Conservation (phyloP, 2,113 vertebrate genomes). For the Hippocampus mohnikei region DNA sequence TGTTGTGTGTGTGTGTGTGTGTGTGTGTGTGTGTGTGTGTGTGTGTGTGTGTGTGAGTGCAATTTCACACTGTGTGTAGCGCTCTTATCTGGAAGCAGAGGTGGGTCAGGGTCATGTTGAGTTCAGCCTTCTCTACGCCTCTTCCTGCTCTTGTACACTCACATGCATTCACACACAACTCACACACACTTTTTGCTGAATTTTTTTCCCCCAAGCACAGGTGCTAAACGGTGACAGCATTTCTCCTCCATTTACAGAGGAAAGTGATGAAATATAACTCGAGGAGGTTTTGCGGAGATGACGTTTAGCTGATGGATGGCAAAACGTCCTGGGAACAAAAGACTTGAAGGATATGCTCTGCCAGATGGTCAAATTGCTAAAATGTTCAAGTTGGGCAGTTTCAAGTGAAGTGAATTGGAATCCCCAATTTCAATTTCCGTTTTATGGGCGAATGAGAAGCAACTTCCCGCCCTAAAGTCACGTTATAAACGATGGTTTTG, state of each 20-base stretch:
- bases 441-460: too few species aligned
- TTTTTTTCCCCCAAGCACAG: not conserved
- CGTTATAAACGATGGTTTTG: not conserved
- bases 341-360: not conserved
- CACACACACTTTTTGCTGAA: not conserved
- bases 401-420: too few species aligned
- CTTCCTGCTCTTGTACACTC: constrained; percentile 27
- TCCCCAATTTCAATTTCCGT: too few species aligned
- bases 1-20: not conserved
- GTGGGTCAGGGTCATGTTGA: constrained; percentile 55
- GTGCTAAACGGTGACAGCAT: not conserved
- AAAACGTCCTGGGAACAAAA: not conserved
- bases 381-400: not conserved
- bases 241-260: not conserved
- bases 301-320: not conserved
- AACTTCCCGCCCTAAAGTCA: not conserved
- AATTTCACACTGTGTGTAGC: constrained; percentile 21
- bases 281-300: not conserved
- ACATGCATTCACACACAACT: constrained; percentile 6
- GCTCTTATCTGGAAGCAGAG: constrained; percentile 58
- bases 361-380: not conserved
- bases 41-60: constrained; percentile 4
- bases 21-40: not conserved
- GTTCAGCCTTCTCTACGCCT: constrained; percentile 24
- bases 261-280: not conserved